Evolutionary conservation across 2,797 vertebrate genomes (phyloP), one percentile per base, ranked within the genome.

Genomic region (Phoeniculus purpureus): DNA sequence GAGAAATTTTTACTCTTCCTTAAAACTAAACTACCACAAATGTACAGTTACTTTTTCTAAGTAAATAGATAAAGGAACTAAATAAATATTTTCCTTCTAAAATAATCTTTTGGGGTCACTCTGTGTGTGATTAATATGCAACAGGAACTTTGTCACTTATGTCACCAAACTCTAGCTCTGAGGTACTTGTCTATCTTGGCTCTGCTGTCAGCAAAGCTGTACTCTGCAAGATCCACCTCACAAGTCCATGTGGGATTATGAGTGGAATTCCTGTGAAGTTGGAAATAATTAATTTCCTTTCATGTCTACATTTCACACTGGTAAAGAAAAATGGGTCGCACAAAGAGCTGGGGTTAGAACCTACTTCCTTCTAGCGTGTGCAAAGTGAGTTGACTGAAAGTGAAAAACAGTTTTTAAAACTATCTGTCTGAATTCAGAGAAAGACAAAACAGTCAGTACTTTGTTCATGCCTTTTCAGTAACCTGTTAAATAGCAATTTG

Each of bases 291-390:
- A 37, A 10, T 76, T 82, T 59, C 8, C 26, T 79, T 54, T 56
- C 29, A 25, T 4, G 56, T 83, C 16, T 29, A 21, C 4, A 21
- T 12, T 23, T 73, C 22, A 37, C 6, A 8, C 1, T 4, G 10
- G 3, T 43, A 52, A 68, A 65, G 8, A 64, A 6, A 76, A 7
- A 48, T 47, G 12, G 2, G 3, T 64, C 2, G 5, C 2, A 1
- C 25, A 81, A 50, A 11, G 9, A 56, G 2, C 3, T 52, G 22
- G 13, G 19, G 52, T 20, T 20, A 59, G 14, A 59, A 40, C 3
- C 3, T 2, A 1, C 2, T 12, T 64, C 62, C 22, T 43, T 43
- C 43, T 43, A 43, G 13, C 14, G 16, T 15, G 16, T 43, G 43
- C 43, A 43, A 43, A 4, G 3, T 15, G 5, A 23, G 7, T 8